Base-by-base conservation (phyloP, 2,113 vertebrate genomes). In the Cottus gobio region DNA sequence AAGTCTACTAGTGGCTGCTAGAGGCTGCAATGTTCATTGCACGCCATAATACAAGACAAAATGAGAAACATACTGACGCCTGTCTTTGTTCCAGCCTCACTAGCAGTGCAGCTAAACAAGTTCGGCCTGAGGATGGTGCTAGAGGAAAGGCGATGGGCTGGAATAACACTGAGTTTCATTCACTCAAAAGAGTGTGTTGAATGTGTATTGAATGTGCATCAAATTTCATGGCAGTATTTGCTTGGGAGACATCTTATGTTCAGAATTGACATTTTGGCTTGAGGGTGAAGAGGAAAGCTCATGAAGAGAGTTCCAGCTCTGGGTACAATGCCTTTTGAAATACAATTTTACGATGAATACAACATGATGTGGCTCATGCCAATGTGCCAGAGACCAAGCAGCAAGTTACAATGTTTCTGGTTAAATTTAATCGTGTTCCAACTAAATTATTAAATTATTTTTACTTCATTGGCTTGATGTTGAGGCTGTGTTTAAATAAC, bases 51-150 rank as follows among this genome's bases (percentile, higher is more conserved):
- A 24, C 3, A 15, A 22, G 5, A 64, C 8, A 36, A 68, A 54
- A 63, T n/a, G 54, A 58, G 42, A 68, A 58, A 61, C 4, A 71
- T 7, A 30, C 26, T n/a, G 5, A 20, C 39, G 34, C 7, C 8
- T 1, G 2, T 42, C 8, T 69, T 30, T 56, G 0, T 68, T 39
- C 12, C 5, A 56, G 50, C 20, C 0, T 36, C 10, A 63, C 3
- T 50, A 8, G 37, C 1, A 9, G 46, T 71, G 39, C 22, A 15
- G 7, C 10, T 42, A 31, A 36, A 46, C 44, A 18, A 18, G 48
- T 39, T 24, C 37, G 73, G 62, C 85, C 86, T 83, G 71, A 77
- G 79, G 90, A 87, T 79, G 84, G 82, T 71, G 85, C 85, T 86
- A 83, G 75, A 90, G 74, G 77, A 85, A 75, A 86, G 81, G n/a